Percentiles rank a stretch among this genome's conserved stretches.
These are phyloP conservation scores for Volucella inflata DNA, from an alignment of 2,888 invertebrate species.

Conservation along the genomic window DNA sequence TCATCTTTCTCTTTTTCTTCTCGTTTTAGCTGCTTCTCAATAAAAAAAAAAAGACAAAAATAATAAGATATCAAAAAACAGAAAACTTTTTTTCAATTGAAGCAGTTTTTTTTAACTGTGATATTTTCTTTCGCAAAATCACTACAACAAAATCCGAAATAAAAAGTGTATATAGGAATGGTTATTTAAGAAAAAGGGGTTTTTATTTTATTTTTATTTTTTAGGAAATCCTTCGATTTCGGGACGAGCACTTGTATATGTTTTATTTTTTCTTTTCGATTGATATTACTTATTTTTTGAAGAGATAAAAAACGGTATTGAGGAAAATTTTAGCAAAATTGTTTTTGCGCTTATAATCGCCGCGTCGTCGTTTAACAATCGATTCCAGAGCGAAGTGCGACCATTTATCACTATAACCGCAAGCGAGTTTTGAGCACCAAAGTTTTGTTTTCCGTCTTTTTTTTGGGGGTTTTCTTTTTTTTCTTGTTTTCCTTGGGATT, in stretches of 20 bases:
- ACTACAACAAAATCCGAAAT: slow-evolving; percentile 29
- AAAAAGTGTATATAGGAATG: slow-evolving; percentile 26
- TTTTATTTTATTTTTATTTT: background rate
- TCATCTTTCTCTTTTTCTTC: slow-evolving; percentile 44
- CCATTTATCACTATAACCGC: slow-evolving; percentile 75
- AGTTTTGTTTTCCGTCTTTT: slow-evolving; percentile 32
- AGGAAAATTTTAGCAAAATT: slow-evolving; percentile 44
- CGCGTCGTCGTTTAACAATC: slow-evolving; percentile 74
- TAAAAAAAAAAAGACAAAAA: no score
- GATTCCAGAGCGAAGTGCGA: slow-evolving; percentile 74
- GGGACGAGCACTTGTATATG: slow-evolving; percentile 1
- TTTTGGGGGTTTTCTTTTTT: slow-evolving; percentile 25
- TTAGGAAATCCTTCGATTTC: background rate
- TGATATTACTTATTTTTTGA: background rate
- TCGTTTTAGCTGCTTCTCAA: slow-evolving; percentile 41
- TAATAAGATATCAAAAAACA: background rate
- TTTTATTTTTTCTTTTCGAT: background rate
- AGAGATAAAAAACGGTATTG: background rate
- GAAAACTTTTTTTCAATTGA: background rate
- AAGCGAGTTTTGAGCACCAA: slow-evolving; percentile 70
- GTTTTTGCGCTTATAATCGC: slow-evolving; percentile 66
- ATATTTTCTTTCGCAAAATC: slow-evolving; percentile 19
- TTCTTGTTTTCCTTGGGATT: no score
- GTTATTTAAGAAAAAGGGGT: slow-evolving; percentile 24
- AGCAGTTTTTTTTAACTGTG: slow-evolving; percentile 57